Evolutionary conservation across 2,797 vertebrate species (phyloP), one percentile per base, ranked within the genome.

Genomic region (Brotula barbata): DNA sequence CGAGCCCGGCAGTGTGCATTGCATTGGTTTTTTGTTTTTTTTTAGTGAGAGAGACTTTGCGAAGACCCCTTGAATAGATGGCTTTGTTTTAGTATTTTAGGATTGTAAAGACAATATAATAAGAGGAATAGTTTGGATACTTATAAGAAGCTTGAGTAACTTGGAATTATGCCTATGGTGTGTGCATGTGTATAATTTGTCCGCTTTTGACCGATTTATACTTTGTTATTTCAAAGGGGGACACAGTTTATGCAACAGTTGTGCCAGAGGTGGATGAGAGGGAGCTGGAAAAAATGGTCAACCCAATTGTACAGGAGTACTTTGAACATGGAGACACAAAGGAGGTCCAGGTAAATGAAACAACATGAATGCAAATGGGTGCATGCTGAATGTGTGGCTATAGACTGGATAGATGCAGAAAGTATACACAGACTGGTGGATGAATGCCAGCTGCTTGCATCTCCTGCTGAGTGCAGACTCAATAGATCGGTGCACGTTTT

Each of bases 301-400:
- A 93, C 76, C 94, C 94, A 0, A 94, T 94, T 50, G 93, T 95
- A 45, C 77, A 92, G 82, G 94, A 95, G 68, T 95, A 94, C 83
- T 95, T 95, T 52, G 92, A 95, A 77, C 94, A 95, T 0, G 94
- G 93, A 75, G 94, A 95, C 88, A 93, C 94, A 50, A 90, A 89
- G 55, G 94, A 95, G 63, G 94, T 95, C 33, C 81, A 94, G 90
- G 94, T 95, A 79, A 80, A 20, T 1, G 66, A 58, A 40, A 21
- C 28, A 9, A 21, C 10, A 52, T 14, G 0, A 5, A 39, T n/a
- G n/a, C n/a, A n/a, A n/a, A n/a, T n/a, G n/a, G n/a, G n/a, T 49
- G 46, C 2, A 2, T n/a, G 16, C 21, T 13, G 2, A 40, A 14
- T 16, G 10, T 13, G 36, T 1, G 1, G 0, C 6, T 25, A 20